A percentile compares a stretch with the other conserved stretches of the same genome.
phyloP scores from a whole-genome alignment of 2,888 invertebrate species.

The Caradrina kadenii region DNA sequence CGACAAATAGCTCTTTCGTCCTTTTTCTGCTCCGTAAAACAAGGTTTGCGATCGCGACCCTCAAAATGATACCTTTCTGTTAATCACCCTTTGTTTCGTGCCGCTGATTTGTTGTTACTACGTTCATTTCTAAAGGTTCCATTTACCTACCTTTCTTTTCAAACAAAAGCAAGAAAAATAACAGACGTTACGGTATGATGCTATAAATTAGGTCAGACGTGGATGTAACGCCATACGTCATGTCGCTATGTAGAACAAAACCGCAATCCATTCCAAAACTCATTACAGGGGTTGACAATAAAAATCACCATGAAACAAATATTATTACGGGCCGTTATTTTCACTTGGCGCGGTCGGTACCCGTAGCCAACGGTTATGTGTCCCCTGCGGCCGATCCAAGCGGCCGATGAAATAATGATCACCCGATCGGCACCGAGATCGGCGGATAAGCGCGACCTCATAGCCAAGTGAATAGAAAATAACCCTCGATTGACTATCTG shows the following conservation, averaged over 20 bases:
- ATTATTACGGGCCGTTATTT: constrained; percentile 71
- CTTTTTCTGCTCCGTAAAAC: constrained; percentile 61
- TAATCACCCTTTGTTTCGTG: constrained; percentile 60
- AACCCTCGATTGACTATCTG: constrained; percentile 78
- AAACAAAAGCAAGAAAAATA: constrained; percentile 27
- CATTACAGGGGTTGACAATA: constrained; percentile 62
- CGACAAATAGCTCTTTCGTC: constrained; percentile 49
- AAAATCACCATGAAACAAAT: constrained; percentile 72
- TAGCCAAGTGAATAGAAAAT: constrained; percentile 77
- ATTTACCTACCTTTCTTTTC: constrained; percentile 17
- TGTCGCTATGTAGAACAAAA: constrained; percentile 29
- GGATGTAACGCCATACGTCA: constrained; percentile 11
- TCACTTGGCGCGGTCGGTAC: constrained; percentile 68
- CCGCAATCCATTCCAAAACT: constrained; percentile 59
- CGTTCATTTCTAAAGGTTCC: constrained; percentile 45
- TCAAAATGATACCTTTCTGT: constrained; percentile 58
- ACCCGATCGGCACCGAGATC: constrained; percentile 68
- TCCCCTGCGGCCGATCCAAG: constrained; percentile 77
- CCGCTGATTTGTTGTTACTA: constrained; percentile 57
- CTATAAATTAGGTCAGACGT: constrained; percentile 18
- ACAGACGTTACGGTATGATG: neutral
- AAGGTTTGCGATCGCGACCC: constrained; percentile 46
- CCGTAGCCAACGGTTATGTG: constrained; percentile 75
- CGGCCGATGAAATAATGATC: constrained; percentile 84
- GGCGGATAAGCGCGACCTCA: constrained; percentile 64